Evolutionary conservation across 2,888 invertebrate genomes (phyloP).

Genomic region (Drosophila differens): DNA sequence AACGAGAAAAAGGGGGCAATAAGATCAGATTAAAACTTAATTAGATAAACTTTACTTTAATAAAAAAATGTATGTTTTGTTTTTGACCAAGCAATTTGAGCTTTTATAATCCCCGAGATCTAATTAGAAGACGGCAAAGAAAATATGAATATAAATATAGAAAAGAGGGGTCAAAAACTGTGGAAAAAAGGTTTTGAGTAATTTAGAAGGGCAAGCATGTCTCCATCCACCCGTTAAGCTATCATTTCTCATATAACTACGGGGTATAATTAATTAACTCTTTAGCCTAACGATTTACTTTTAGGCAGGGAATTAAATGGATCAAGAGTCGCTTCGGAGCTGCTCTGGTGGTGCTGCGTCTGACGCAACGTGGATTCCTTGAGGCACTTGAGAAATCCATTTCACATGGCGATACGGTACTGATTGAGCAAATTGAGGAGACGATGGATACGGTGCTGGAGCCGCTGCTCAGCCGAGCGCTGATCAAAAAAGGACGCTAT

Average conservation of each 20-base stretch:
- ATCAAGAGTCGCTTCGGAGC: constrained; percentile 94
- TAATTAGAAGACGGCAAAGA: too few species aligned
- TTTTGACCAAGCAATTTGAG: too few species aligned
- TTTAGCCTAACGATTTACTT: neutral
- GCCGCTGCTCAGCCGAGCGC: constrained; percentile 93
- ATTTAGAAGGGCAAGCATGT: neutral
- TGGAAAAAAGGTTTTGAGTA: neutral
- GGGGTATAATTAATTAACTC: neutral
- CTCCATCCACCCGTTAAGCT: neutral
- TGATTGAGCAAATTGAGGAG: constrained; percentile 97
- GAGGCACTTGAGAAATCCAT: constrained; percentile 93
- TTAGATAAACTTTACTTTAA: too few species aligned
- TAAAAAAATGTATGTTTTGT: too few species aligned
- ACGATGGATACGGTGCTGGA: constrained; percentile 96
- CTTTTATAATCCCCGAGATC: too few species aligned
- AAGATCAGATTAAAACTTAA: too few species aligned
- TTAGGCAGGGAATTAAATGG: constrained; percentile 96
- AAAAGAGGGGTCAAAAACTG: neutral
- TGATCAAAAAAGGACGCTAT: constrained; percentile 94
- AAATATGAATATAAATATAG: neutral
- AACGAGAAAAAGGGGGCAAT: neutral
- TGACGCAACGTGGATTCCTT: constrained; percentile 93
- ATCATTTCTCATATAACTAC: neutral
- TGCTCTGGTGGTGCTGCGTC: constrained; percentile 89
- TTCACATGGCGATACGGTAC: constrained; percentile 90